Percentiles rank a stretch among this genome's conserved stretches.
These are phyloP conservation scores for Aphelenchoides fujianensis DNA, from an alignment of 1,140 invertebrate species.

Conservation along the genomic window DNA sequence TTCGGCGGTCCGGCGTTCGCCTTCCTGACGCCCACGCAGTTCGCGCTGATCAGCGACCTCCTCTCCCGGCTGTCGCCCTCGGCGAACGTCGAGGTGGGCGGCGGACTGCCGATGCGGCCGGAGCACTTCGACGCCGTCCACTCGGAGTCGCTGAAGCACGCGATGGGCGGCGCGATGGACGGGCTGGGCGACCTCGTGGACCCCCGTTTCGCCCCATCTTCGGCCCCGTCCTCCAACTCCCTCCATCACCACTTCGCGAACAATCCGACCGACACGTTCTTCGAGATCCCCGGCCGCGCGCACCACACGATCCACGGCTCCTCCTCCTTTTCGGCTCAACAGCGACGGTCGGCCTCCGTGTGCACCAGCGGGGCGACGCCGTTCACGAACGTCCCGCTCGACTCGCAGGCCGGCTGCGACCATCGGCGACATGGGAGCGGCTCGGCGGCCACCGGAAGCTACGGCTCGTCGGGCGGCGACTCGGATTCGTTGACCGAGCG, in stretches of 20 bases:
- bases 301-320: no score
- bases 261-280: neutral
- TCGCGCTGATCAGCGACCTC: constrained; percentile 30
- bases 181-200: neutral
- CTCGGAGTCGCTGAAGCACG: neutral
- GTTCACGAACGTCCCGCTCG: constrained; percentile 4
- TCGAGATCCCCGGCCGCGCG: neutral
- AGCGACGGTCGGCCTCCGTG: constrained; percentile 1
- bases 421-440: constrained; percentile 20
- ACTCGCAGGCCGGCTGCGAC: neutral
- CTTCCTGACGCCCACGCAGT: constrained; percentile 44
- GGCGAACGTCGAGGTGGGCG: constrained; percentile 18
- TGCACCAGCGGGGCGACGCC: neutral
- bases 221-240: neutral
- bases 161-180: neutral
- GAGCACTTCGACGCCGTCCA: constrained; percentile 28
- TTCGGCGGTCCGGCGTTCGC: constrained; percentile 31
- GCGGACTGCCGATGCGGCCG: constrained; percentile 41
- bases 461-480: constrained; percentile 7
- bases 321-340: no score
- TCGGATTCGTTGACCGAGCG: constrained; percentile 22
- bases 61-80: constrained; percentile 34
- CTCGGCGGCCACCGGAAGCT: no score
- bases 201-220: neutral
- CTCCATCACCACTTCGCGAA: neutral